Evolutionary conservation across 2,888 invertebrate species (phyloP).

Genomic region (Herminia tarsipennalis): DNA sequence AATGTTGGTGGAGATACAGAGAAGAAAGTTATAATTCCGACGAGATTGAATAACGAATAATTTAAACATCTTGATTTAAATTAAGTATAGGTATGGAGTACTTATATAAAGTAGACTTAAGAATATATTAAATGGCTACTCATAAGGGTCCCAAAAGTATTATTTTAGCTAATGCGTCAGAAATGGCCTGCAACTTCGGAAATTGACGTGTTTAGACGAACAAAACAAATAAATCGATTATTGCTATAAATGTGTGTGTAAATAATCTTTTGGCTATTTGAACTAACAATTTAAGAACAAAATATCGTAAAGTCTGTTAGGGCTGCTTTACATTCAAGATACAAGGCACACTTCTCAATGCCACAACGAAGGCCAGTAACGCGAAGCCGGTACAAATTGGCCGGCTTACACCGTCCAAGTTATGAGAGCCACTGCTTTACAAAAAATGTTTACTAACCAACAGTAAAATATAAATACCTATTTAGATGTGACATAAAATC

Average conservation of each 20-base stretch:
- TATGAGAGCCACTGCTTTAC: constrained; percentile 10
- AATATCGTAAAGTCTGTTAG: constrained; percentile 13
- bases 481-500: too few species aligned
- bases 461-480: too few species aligned
- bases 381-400: constrained; percentile 59
- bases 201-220: too few species aligned
- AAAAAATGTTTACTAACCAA: not conserved
- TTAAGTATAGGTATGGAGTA: too few species aligned
- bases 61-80: too few species aligned
- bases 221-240: not conserved
- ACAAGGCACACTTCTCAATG: constrained; percentile 47
- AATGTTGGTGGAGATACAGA: too few species aligned
- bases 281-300: not conserved
- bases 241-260: not conserved
- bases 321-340: constrained; percentile 58
- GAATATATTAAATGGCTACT: too few species aligned
- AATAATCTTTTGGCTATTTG: not conserved
- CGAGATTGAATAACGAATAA: too few species aligned
- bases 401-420: constrained; percentile 21
- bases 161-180: not conserved
- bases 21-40: too few species aligned
- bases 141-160: too few species aligned
- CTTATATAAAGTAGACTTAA: too few species aligned
- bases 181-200: too few species aligned
- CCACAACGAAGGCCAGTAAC: constrained; percentile 50